phyloP scores from a whole-genome alignment of 2,888 invertebrate species.

The Ophion ventricosus region DNA sequence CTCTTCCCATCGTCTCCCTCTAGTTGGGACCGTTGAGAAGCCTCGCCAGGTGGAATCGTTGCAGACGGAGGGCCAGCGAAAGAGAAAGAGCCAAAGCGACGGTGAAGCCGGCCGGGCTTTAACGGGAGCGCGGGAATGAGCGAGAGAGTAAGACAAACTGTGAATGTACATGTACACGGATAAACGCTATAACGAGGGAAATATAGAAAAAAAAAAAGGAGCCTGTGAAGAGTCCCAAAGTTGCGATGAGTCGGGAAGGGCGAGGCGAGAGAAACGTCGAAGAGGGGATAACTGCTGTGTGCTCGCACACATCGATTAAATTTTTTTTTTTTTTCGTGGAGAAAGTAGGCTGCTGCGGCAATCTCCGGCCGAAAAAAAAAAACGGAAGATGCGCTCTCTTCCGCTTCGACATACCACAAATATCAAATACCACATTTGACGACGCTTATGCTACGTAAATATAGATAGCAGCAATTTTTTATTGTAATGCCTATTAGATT shows the following conservation, averaged over 20 bases:
- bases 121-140: conserved; percentile 45
- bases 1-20: conserved; percentile 9
- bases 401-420: conserved; percentile 23
- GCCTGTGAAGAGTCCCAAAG: conserved; percentile 25
- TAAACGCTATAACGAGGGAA: conserved; percentile 19
- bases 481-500: background rate
- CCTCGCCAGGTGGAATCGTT: conserved; percentile 75
- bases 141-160: conserved; percentile 29
- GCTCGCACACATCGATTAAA: conserved; percentile 75
- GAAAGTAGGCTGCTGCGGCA: conserved; percentile 80
- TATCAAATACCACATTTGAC: conserved; percentile 17
- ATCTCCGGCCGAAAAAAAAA: conserved; percentile 77
- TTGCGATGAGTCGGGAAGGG: conserved; percentile 46
- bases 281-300: conserved; percentile 68
- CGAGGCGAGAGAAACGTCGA: conserved; percentile 35
- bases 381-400: conserved; percentile 66
- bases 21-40: conserved; percentile 32
- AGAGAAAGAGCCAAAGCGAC: conserved; percentile 67
- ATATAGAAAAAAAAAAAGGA: background rate
- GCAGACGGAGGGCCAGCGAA: conserved; percentile 69
- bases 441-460: background rate
- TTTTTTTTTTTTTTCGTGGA: conserved; percentile 81
- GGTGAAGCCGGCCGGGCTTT: conserved; percentile 1
- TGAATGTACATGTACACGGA: background rate
- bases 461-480: background rate